These are phyloP conservation scores for Stichopus horrens DNA, from an alignment of 53 echinoderm and acorn worm species.

Conservation along the genomic window DNA sequence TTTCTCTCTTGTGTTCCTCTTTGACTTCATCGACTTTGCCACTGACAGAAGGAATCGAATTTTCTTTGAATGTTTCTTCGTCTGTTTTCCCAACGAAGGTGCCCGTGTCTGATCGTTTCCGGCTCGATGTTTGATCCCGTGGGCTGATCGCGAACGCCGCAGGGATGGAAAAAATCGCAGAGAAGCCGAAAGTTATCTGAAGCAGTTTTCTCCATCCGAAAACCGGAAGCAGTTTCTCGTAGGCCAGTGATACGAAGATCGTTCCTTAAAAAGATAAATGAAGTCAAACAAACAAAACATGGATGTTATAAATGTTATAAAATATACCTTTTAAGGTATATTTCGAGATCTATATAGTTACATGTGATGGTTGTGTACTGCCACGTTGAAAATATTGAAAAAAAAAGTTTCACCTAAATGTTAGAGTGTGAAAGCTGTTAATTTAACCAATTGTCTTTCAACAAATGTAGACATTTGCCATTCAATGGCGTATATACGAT, in stretches of 20 bases:
- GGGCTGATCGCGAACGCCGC: conserved; percentile 1
- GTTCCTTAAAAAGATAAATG: not conserved
- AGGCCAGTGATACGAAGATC: not conserved
- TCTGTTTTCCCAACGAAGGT: not conserved
- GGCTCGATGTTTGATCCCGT: not conserved
- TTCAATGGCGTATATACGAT: no score
- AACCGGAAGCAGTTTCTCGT: conserved; percentile 4
- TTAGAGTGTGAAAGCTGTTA: no score
- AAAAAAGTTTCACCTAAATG: no score
- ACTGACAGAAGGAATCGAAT: not conserved
- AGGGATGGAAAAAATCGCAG: not conserved
- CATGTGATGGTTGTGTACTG: no score
- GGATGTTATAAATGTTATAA: no score
- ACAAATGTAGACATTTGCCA: no score
- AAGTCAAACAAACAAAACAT: no score
- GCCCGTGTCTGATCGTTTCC: not conserved
- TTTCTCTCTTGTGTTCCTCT: not conserved
- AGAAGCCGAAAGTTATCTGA: not conserved
- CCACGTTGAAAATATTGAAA: no score
- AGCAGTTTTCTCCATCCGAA: conserved; percentile 4
- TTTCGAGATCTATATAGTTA: no score
- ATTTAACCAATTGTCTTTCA: no score
- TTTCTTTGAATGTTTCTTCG: not conserved
- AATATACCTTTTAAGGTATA: no score
- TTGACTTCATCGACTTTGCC: not conserved